Base-by-base conservation (phyloP, 2,113 vertebrate genomes). In the Pterocles burchelli region DNA sequence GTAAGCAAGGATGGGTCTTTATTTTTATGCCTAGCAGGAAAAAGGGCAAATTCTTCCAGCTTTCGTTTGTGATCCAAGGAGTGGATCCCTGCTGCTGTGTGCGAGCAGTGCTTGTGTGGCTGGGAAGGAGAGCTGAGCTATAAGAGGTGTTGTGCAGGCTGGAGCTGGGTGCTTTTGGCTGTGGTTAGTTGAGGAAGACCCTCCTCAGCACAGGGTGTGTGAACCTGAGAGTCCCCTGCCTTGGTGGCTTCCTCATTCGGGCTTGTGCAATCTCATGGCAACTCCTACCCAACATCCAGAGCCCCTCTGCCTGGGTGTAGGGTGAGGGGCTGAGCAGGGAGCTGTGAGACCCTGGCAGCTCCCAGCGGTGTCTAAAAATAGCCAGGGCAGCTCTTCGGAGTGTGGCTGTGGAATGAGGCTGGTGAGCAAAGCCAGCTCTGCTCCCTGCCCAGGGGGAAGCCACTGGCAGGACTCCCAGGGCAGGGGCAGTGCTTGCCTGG, bases 361-460 rank as follows among this genome's bases (percentile, higher is more conserved):
- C 89, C 85, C 55, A 89, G 88, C 13, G 9, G 73, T 58, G 66
- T 66, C 89, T 94, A 96, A 91, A 96, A 93, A 94, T 76, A 96
- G 83, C 85, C 58, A 51, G 80, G 68, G 57, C 58, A 68, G 20
- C 78, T 81, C 85, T 38, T 75, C 34, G 74, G 89, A 87, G 57
- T 70, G 70, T 94, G 46, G 48, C 59, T 45, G 24, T 21, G 83
- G 85, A 94, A 92, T 24, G 79, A 89, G 73, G 81, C 75, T 71
- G 87, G 82, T 90, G 70, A 94, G 76, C 38, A 88, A 78, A 95
- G 15, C 34, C 38, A 61, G 72, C 71, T 92, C 45, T 81, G 76
- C 58, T 92, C 89, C 65, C 77, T 71, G 74, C 65, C 46, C 78
- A 41, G 65, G 18, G 43, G 52, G 36, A 45, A 82, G 17, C 5